Base-by-base conservation (phyloP, 2,113 vertebrate species). In the Prunella fulvescens region DNA sequence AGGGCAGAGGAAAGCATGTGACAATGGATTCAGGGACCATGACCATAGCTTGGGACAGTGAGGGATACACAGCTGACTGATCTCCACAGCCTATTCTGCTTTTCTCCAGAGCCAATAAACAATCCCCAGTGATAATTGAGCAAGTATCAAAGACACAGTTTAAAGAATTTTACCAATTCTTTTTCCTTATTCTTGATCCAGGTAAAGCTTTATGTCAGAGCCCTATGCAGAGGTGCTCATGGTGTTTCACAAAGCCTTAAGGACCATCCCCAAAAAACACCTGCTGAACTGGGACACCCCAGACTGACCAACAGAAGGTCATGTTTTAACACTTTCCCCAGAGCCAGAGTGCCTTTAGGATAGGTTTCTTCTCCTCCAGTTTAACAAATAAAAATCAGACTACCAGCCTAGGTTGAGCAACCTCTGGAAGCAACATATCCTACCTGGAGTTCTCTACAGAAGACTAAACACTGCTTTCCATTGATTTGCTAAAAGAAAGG, bases 11-110 rank as follows among this genome's bases (percentile, higher is more conserved):
- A 93, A 95, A 91, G 25, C 77, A 74, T 86, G 61, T 86, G 92
- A 94, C 92, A 96, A 93, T 77, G 81, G 67, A 87, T 88, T 95
- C 92, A 96, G 58, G 74, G 53, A 80, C 94, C 92, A 87, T 94
- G 92, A 97, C 85, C 76, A 26, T 73, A 72, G 40, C 77, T 44
- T 40, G 53, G 87, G 91, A 92, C 80, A 67, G 39, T 71, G 76
- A 67, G n/a, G 92, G 95, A 93, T 95, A 61, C 70, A 90, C 89
- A 95, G 85, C 2, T 93, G 94, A 82, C 89, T 92, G 91, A 92
- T 69, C 92, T 48, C 20, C 18, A 88, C 62, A 73, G 64, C 53
- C 65, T 58, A 26, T 65, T 90, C 53, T 86, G 51, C 54, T 79
- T 88, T 90, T 87, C 37, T 87, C 33, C 14, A 13, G 53, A 90